Evolutionary conservation across 2,797 vertebrate genomes (phyloP).

Genomic region (Lithobates pipiens): DNA sequence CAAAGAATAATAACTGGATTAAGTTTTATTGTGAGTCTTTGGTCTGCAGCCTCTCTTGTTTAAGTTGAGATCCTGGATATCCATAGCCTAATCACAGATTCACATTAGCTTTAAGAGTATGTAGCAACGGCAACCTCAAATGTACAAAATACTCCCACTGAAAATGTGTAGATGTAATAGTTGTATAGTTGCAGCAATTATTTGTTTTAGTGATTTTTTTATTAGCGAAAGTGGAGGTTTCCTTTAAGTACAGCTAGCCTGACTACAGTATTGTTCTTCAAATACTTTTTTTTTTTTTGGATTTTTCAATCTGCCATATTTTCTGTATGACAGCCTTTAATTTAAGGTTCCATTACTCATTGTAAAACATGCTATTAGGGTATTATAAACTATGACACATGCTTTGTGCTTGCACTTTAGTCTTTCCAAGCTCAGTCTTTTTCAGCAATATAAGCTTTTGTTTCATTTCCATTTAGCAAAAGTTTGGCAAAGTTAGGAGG

Average conservation of each 20-base stretch:
- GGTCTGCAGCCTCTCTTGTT: too few relatives aligned
- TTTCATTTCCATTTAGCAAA: constrained; percentile 30
- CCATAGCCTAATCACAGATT: too few relatives aligned
- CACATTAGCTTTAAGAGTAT: too few relatives aligned
- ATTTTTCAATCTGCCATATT: constrained; percentile 38
- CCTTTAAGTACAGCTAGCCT: constrained; percentile 1
- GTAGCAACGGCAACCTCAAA: too few relatives aligned
- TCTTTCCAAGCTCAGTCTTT: constrained; percentile 14
- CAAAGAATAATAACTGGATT: too few relatives aligned
- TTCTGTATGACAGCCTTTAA: constrained; percentile 54
- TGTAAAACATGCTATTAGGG: constrained; percentile 49
- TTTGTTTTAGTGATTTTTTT: too few relatives aligned
- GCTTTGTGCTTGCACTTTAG: constrained; percentile 40
- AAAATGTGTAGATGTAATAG: too few relatives aligned
- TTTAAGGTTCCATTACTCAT: constrained; percentile 56
- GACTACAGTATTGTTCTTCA: constrained; percentile 26
- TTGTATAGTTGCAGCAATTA: too few relatives aligned
- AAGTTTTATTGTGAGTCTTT: too few relatives aligned
- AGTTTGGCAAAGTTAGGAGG: constrained; percentile 3
- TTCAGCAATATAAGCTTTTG: constrained; percentile 40
- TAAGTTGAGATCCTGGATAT: too few relatives aligned
- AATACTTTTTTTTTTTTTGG: constrained; percentile 9
- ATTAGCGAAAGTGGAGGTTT: too few relatives aligned
- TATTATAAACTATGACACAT: constrained; percentile 57
- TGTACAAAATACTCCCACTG: too few relatives aligned